Evolutionary conservation across 92 coral and sea anemone species (phyloP).

Genomic region (Heteractis magnifica): DNA sequence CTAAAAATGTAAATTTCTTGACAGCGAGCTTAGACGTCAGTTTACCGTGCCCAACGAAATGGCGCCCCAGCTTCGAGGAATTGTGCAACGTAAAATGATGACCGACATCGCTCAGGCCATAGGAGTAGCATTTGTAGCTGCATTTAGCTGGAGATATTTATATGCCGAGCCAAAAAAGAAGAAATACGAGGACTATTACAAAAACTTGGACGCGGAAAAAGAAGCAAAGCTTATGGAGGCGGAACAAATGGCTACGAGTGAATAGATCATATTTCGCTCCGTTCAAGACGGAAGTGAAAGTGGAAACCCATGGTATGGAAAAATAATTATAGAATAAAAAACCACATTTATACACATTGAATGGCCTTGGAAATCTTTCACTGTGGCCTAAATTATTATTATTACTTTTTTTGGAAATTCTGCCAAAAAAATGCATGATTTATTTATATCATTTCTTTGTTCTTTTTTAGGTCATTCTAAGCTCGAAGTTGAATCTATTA

Average conservation of each 20-base stretch:
- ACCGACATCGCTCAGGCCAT: constrained; percentile 62
- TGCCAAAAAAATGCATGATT: not conserved
- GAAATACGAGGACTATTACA: constrained; percentile 65
- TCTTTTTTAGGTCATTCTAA: not conserved
- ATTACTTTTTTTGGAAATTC: not conserved
- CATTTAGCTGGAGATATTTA: constrained; percentile 63
- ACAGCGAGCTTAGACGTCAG: not conserved
- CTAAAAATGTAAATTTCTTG: not conserved
- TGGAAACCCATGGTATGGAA: not conserved
- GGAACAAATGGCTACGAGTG: constrained; percentile 29
- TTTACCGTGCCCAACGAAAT: constrained; percentile 1
- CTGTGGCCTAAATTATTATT: too few relatives aligned
- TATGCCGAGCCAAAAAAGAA: constrained; percentile 71
- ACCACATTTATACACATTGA: too few relatives aligned
- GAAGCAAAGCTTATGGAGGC: constrained; percentile 76
- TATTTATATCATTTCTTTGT: not conserved
- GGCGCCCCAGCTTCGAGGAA: constrained; percentile 83
- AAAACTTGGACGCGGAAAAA: constrained; percentile 78
- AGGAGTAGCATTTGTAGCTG: constrained; percentile 53
- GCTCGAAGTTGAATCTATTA: not conserved
- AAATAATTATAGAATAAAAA: not conserved
- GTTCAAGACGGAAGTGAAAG: not conserved
- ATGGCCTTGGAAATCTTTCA: too few relatives aligned
- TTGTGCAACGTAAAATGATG: constrained; percentile 63
- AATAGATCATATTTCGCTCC: not conserved